These are phyloP conservation scores for Phocides pigmalion DNA, from an alignment of 1,140 invertebrate species.

Conservation along the genomic window DNA sequence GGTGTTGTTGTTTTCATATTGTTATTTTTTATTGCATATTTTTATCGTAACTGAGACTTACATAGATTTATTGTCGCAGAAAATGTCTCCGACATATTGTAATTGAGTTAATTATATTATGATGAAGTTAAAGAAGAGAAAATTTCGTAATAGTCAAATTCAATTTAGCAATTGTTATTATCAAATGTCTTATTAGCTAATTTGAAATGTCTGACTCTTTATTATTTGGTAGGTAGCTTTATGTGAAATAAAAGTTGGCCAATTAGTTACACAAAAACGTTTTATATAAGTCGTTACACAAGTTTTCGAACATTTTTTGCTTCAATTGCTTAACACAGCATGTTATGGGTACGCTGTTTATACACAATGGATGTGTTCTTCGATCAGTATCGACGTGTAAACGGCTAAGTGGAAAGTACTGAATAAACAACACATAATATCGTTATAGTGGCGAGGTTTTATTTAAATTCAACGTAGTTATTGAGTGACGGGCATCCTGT, in stretches of 20 bases:
- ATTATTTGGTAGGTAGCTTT: conserved; percentile 25
- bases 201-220: conserved; percentile 14
- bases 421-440: conserved; percentile 40
- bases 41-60: no score
- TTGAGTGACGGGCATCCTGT: conserved; percentile 77
- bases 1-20: no score
- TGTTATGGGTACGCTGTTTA: conserved; percentile 30
- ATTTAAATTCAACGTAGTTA: conserved; percentile 75
- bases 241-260: conserved; percentile 32
- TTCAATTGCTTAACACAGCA: conserved; percentile 33
- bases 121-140: neutral
- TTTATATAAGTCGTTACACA: conserved; percentile 32
- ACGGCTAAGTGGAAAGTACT: conserved; percentile 21
- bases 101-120: no score
- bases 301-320: conserved; percentile 30
- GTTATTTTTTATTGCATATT: no score
- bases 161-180: conserved; percentile 18
- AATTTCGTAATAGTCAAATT: neutral
- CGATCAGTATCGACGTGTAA: conserved; percentile 5
- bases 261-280: conserved; percentile 33
- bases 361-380: conserved; percentile 26
- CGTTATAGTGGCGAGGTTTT: conserved; percentile 51
- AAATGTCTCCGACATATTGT: no score
- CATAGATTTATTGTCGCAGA: no score
- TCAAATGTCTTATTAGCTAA: conserved; percentile 20